These are phyloP conservation scores for Lycophotia porphyrea DNA, from an alignment of 2,888 invertebrate genomes.

Conservation along the genomic window DNA sequence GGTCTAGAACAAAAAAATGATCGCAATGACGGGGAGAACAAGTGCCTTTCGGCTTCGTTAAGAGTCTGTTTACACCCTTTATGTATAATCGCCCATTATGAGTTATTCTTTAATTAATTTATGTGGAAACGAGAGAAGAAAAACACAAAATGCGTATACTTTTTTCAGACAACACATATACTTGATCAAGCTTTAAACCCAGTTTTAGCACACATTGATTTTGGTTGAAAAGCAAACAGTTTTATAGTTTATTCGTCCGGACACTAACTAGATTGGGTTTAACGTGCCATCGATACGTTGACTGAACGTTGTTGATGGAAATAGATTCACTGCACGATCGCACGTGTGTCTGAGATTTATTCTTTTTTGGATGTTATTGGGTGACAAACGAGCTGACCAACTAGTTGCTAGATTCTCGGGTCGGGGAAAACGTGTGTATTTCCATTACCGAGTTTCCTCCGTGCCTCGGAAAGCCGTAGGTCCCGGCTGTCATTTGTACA, in stretches of 20 bases:
- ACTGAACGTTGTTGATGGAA: constrained; percentile 11
- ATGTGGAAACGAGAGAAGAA: background rate
- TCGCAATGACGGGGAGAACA: too few relatives aligned
- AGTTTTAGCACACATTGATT: constrained; percentile 36
- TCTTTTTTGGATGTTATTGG: background rate
- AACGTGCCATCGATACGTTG: constrained; percentile 27
- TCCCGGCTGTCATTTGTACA: background rate
- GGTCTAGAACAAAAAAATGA: too few relatives aligned
- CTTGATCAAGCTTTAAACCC: background rate
- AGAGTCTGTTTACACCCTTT: too few relatives aligned
- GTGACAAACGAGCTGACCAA: background rate
- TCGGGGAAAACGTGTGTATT: background rate
- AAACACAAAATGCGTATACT: background rate
- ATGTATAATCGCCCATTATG: too few relatives aligned
- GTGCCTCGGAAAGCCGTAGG: too few relatives aligned
- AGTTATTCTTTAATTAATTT: background rate
- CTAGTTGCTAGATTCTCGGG: background rate
- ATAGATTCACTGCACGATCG: constrained; percentile 4
- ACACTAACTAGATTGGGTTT: constrained; percentile 37
- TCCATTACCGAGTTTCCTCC: too few relatives aligned
- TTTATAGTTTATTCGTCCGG: constrained; percentile 22
- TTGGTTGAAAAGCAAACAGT: constrained; percentile 30
- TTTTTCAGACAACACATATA: background rate
- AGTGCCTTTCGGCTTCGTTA: too few relatives aligned
- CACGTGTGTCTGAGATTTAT: background rate